Conservation (phyloP, 2,888 invertebrate species). For the Pandemis heparana region DNA sequence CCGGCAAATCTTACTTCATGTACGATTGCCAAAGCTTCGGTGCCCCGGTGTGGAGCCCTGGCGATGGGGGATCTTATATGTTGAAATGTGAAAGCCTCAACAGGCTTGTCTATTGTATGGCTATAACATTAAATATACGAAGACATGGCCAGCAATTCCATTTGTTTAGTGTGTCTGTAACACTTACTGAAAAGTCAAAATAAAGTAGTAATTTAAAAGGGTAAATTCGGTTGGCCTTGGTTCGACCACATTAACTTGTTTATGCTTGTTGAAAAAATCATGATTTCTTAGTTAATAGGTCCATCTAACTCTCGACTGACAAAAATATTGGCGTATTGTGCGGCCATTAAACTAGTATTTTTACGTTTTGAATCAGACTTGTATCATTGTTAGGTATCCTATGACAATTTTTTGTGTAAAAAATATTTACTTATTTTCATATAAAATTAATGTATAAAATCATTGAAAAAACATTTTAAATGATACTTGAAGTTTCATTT, state of each 20-base stretch:
- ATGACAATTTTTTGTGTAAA: no score
- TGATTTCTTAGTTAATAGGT: not conserved
- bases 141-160: conserved; percentile 84
- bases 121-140: conserved; percentile 86
- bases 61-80: conserved; percentile 86
- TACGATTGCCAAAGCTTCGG: conserved; percentile 88
- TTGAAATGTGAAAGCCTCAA: conserved; percentile 86
- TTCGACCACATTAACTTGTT: not conserved
- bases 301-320: no score
- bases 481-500: not conserved
- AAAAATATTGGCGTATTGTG: no score
- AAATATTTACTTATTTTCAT: no score
- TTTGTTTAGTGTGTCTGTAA: conserved; percentile 68
- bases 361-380: no score
- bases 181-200: conserved; percentile 64
- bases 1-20: conserved; percentile 87
- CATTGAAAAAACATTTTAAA: no score
- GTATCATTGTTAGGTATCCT: no score
- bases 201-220: conserved; percentile 50
- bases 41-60: conserved; percentile 86
- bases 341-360: no score
- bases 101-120: conserved; percentile 87
- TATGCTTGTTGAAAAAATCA: not conserved
- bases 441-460: no score
- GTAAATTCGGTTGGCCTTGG: not conserved